Percentiles rank a stretch among this genome's conserved stretches.
phyloP scores from a whole-genome alignment of 2,888 invertebrate species.

The Hartigia nigra region DNA sequence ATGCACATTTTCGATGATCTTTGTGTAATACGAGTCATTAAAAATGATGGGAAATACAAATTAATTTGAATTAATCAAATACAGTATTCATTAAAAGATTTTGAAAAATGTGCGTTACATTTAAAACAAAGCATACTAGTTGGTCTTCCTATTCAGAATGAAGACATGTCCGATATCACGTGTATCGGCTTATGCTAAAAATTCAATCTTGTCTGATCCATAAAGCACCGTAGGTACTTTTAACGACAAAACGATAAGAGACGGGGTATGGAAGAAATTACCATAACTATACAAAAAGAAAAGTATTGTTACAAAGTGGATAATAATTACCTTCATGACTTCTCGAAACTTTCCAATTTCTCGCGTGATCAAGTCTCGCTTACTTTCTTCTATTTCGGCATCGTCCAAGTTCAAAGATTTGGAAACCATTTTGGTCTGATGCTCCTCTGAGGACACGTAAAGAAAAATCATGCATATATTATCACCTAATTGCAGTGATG shows the following conservation, averaged over 20 bases:
- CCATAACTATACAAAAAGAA: background rate
- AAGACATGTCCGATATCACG: background rate
- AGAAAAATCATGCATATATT: conserved; percentile 11
- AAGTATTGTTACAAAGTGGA: conserved; percentile 7
- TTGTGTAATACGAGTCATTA: background rate
- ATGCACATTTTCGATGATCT: background rate
- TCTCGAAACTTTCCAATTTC: conserved; percentile 98
- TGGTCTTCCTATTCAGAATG: background rate
- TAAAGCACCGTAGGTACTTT: background rate
- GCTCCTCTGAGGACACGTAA: conserved; percentile 70
- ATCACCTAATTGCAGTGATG: background rate
- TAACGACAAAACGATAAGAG: background rate
- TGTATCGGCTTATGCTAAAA: background rate
- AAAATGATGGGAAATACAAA: background rate
- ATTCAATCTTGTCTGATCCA: background rate
- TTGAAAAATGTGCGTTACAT: background rate
- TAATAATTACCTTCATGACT: conserved; percentile 88
- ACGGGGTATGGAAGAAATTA: background rate
- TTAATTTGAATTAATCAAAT: background rate
- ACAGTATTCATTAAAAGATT: background rate
- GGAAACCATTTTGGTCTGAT: conserved; percentile 61
- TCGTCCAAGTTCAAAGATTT: conserved; percentile 74
- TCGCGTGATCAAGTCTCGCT: conserved; percentile 93
- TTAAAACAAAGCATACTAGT: background rate
- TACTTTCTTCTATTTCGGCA: conserved; percentile 95